Conservation (phyloP, 2,113 vertebrate genomes). For the Opisthocomus hoazin region DNA sequence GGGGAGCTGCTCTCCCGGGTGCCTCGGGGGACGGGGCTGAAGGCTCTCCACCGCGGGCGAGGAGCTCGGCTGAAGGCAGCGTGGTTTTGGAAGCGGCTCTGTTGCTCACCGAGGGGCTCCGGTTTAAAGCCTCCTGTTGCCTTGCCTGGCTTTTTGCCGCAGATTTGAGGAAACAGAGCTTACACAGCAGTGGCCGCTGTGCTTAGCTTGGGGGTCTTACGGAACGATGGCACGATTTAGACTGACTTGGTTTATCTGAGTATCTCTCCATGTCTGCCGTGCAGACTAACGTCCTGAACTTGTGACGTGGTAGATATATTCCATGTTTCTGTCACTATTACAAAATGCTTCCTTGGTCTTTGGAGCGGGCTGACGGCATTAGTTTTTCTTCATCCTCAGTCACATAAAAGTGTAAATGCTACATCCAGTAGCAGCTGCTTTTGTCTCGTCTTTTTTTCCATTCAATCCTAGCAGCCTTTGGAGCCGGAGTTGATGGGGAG, state of each 20-base stretch:
- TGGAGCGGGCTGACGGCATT: neutral
- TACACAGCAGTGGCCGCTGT: neutral
- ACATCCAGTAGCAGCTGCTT: neutral
- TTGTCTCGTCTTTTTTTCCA: neutral
- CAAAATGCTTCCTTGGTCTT: neutral
- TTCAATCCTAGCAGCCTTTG: neutral
- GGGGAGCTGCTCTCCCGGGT: neutral
- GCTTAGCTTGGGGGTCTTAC: neutral
- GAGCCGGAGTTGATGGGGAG: neutral
- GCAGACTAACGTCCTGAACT: neutral
- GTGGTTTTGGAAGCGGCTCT: neutral
- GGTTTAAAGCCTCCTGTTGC: neutral
- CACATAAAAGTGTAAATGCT: neutral
- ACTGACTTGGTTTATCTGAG: neutral
- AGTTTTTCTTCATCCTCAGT: neutral
- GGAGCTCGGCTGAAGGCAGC: neutral
- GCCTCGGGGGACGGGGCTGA: neutral
- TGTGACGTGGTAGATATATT: fast-evolving
- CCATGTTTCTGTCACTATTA: neutral
- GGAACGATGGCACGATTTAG: neutral
- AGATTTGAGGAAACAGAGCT: neutral
- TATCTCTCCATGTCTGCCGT: neutral
- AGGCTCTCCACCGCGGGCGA: neutral
- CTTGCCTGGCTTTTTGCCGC: neutral
- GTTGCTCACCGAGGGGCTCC: neutral